Evolutionary conservation across 2,797 vertebrate genomes (phyloP).

Genomic region (Setipinna tenuifilis): DNA sequence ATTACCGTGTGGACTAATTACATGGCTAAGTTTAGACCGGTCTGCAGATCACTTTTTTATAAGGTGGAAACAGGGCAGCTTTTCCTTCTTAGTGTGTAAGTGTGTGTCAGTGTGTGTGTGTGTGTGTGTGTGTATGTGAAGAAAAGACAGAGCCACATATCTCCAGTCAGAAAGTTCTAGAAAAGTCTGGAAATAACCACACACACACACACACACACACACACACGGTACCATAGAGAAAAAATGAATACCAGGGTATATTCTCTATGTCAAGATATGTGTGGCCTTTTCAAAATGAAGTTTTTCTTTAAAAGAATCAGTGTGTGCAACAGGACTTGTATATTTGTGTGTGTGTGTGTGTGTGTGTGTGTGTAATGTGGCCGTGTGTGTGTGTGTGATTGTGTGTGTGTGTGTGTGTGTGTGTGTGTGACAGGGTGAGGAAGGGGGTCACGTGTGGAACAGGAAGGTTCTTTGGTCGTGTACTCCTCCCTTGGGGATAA

Average conservation of each 20-base stretch:
- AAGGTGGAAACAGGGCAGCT: constrained; percentile 15
- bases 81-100: neutral
- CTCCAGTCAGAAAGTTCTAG: neutral
- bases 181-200: neutral
- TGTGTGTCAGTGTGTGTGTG: constrained; percentile 52
- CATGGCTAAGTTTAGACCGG: constrained; percentile 74
- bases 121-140: constrained; percentile 61
- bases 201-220: neutral
- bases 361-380: too few relatives aligned
- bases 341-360: too few relatives aligned
- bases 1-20: constrained; percentile 82
- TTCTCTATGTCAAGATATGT: neutral
- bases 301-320: neutral
- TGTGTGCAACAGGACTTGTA: too few relatives aligned
- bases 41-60: neutral
- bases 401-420: neutral
- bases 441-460: constrained; percentile 2
- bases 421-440: neutral
- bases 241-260: neutral
- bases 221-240: neutral
- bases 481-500: neutral
- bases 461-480: neutral
- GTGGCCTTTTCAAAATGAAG: neutral
- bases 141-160: neutral
- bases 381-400: neutral